Evolutionary conservation across 30 jellyfish, hydroid and myxozoan genomes (phyloP), one percentile per base, ranked within the genome.

Genomic region (Aurelia aurita complex sp. Pacific): DNA sequence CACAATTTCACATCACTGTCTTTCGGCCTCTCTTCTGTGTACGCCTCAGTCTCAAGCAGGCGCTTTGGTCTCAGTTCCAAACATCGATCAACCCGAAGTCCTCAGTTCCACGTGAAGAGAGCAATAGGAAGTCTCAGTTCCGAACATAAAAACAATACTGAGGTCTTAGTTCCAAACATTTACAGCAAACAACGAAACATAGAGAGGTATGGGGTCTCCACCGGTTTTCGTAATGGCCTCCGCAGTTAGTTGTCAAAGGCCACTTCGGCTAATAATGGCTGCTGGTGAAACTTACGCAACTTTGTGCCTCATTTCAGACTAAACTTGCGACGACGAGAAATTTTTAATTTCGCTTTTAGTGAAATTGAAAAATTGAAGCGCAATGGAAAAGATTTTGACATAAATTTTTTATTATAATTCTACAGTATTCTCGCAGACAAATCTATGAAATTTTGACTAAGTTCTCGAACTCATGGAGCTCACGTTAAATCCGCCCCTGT

Each of bases 381-480:
- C 29, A 17, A 57, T 57, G 67, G 67, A 57, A 57, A 57, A 57
- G 67, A 13, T 57, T 57, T 57, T 57, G 67, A 57, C 14, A 11
- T 57, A 57, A 17, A 11, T 13, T 57, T 57, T 57, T 23, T 23
- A 23, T 23, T 23, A 23, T 23, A 23, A 23, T 23, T 23, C 29
- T 23, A 23, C 29, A 23, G 29, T 23, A 23, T 23, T 23, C 29
- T 23, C 29, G 29, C 29, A 23, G 29, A 23, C 29, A 23, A 23
- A 23, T 23, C 29, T 13, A 17, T 57, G 14, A 57, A 11, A 57
- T 57, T 57, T 57, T 57, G 67, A 57, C 67, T 57, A 57, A 57
- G 67, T 57, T 57, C 67, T 57, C n/a, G 67, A 57, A 57, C 67
- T 57, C 67, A 57, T 17, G 67, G 67, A 57, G n/a, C 67, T 57